Evolutionary conservation across 2,888 invertebrate species (phyloP), one percentile per base, ranked within the genome.

Genomic region (Leptopilina myrica): DNA sequence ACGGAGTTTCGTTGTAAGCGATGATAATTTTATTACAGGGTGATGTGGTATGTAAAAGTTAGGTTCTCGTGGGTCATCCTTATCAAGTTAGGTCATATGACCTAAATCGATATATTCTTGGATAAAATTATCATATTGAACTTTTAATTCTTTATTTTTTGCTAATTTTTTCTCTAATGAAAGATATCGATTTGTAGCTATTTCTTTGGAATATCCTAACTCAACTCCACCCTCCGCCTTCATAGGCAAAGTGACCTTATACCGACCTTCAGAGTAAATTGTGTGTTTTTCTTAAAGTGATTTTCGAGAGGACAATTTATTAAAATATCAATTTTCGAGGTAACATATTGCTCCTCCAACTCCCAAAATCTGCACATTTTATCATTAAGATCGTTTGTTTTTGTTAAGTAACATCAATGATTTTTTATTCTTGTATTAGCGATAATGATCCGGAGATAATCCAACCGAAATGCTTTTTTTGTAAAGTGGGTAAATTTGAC

Each of bases 31-130:
- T 33, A 1, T 79, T 0, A 88, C 86, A 1, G 83, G 56, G 46
- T 87, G 87, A 80, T 88, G 87, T 33, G 87, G 86, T 5, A 88
- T 69, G 76, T 85, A 87, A 69, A 59, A 80, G 14, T 15, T 59
- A 2, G 5, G 6, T 1, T 15, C 20, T 5, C 33, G n/a, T 5
- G n/a, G 8, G 20, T 66, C 9, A 66, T 6, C 5, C 0, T 66
- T n/a, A 4, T 33, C 66, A 43, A 40, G 20, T 43, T 66, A 40
- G 7, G 11, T 59, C 76, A 76, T 76, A 62, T 62, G 76, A 33
- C 62, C 62, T 46, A 76, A 56, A 7, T 12, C 33, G 14, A 76
- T 53, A 56, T 59, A 76, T 59, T 76, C 76, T 14, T 65, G 14
- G 5, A 77, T 59, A 65, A 77, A 77, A 14, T 59, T 0, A 40